Base-by-base conservation (phyloP, 1,140 invertebrate species). In the Palaemon carinicauda region DNA sequence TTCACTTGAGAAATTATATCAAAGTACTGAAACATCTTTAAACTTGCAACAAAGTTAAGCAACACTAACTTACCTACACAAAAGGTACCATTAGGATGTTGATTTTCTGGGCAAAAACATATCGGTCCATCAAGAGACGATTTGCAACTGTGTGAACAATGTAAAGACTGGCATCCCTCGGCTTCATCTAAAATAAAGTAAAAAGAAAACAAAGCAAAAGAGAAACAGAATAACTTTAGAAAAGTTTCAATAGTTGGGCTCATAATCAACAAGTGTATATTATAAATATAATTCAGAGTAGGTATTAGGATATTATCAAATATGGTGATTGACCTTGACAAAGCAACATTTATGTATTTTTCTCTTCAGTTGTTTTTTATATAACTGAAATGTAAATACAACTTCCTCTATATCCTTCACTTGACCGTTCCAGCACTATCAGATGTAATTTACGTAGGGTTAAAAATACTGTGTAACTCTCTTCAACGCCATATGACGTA, bases 81-180 rank as follows among this genome's bases (percentile, higher is more conserved):
- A 65, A 91, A 91, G 52, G 92, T 93, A 41, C 93, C 94, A 83
- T 94, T 93, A 1, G 94, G 93, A 90, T 95, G 94, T 91, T 95
- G 94, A 33, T 96, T 96, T 51, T 92, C 91, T 15, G 93, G 93
- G 91, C 96, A 96, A 90, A 93, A 95, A 92, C 97, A 98, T 69
- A 94, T 92, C 15, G 94, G 92, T 0, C 95, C 95, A 91, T 92
- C 92, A 15, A 54, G 65, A 15, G 80, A 94, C 81, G 94, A 91
- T 90, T 93, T 93, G 92, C 95, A 95, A 85, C 93, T 92, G 93
- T 94, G 93, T 90, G 91, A 92, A 91, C 96, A 96, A 83, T 93
- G 93, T 83, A 93, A 90, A n/a, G 90, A 90, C 65, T 91, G 90
- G 90, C 95, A 95, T 89, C 92, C 90, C 75, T 90, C 92, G 89